Conservation (phyloP, 2,888 invertebrate genomes). For the Diarsia dahlii region DNA sequence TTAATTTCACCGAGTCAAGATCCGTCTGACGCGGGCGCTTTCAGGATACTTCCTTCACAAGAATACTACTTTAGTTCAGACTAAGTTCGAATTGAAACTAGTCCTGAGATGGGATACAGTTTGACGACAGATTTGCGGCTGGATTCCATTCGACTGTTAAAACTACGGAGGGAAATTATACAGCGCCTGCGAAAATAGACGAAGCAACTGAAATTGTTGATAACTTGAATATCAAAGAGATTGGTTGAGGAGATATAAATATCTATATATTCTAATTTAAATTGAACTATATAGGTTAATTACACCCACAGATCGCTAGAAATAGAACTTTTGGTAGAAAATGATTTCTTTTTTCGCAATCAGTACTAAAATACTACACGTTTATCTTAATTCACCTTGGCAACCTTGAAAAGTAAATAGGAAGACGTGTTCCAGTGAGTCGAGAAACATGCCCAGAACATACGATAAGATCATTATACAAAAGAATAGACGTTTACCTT, state of each 20-base stretch:
- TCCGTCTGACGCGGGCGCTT: slow-evolving; percentile 82
- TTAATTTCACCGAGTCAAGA: slow-evolving; percentile 87
- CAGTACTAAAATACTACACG: too few relatives aligned
- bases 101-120: slow-evolving; percentile 79
- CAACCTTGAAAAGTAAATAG: background rate
- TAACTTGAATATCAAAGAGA: background rate
- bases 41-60: slow-evolving; percentile 81
- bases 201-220: slow-evolving; percentile 12
- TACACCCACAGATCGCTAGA: background rate
- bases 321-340: background rate
- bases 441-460: background rate
- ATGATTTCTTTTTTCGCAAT: background rate
- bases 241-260: background rate
- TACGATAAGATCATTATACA: background rate
- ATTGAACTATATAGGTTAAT: background rate
- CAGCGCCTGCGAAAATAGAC: slow-evolving; percentile 31
- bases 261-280: background rate
- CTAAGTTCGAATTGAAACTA: slow-evolving; percentile 88
- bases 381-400: background rate
- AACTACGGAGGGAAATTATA: slow-evolving; percentile 61
- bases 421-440: background rate
- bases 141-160: slow-evolving; percentile 76
- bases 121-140: slow-evolving; percentile 84
- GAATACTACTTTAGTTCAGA: slow-evolving; percentile 84
- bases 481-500: slow-evolving; percentile 6